Percentiles rank a stretch among this genome's conserved stretches.
phyloP scores from a whole-genome alignment of 2,797 vertebrate species.

The Novumbra hubbsi region DNA sequence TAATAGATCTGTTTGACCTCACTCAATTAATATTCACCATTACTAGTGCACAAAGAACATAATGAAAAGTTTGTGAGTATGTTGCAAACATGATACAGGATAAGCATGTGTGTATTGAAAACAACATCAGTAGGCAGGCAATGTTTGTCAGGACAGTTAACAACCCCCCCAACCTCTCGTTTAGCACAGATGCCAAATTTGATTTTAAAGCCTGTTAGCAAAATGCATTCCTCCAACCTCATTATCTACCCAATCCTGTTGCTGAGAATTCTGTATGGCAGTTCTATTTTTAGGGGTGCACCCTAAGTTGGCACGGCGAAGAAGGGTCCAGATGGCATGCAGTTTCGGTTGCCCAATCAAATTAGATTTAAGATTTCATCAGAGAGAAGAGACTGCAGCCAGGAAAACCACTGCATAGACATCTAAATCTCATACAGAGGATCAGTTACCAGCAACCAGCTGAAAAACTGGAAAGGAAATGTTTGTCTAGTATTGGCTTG shows the following conservation, averaged over 20 bases:
- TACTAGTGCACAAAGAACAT: no score
- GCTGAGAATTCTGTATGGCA: conserved; percentile 38
- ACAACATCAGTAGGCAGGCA: background rate
- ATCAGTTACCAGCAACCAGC: conserved; percentile 26
- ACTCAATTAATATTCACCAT: no score
- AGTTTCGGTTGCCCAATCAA: conserved; percentile 39
- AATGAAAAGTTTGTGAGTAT: no score
- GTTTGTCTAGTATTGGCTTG: background rate
- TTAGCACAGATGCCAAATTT: conserved; percentile 38
- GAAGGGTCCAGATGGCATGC: conserved; percentile 43
- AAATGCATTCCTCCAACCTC: conserved; percentile 28
- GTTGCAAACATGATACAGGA: background rate
- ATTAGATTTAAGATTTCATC: conserved; percentile 40
- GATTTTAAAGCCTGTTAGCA: conserved; percentile 41
- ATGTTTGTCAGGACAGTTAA: conserved; percentile 1
- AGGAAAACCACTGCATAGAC: conserved; percentile 22
- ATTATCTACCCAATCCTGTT: conserved; percentile 30
- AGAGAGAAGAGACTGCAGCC: conserved; percentile 11
- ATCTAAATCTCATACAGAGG: conserved; percentile 22
- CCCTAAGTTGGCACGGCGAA: conserved; percentile 21
- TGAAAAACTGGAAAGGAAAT: background rate
- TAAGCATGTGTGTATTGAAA: background rate
- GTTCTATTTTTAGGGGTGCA: conserved; percentile 39
- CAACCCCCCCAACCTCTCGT: conserved; percentile 15
- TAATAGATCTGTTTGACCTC: no score